Evolutionary conservation across 1,140 invertebrate genomes (phyloP).

Genomic region (Anastrepha obliqua): DNA sequence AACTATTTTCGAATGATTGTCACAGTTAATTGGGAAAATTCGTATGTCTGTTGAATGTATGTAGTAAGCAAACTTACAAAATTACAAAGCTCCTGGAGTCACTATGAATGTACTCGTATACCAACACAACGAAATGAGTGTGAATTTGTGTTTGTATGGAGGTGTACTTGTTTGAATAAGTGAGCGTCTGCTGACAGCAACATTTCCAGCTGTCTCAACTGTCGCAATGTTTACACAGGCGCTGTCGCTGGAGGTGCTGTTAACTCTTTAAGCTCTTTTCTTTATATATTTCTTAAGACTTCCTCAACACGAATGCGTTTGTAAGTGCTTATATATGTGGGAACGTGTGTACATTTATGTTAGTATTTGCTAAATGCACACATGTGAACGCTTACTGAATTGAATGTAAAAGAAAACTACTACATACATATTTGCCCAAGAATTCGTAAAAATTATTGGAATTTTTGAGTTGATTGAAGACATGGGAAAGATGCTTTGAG

Average conservation of each 20-base stretch:
- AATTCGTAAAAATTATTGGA: not conserved
- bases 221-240: conserved; percentile 4
- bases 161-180: not conserved
- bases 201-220: conserved; percentile 1
- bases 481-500: too few relatives aligned
- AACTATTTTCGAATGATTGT: conserved; percentile 47
- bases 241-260: not conserved
- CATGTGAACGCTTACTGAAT: not conserved
- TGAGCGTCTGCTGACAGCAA: not conserved
- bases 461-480: too few relatives aligned
- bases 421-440: not conserved
- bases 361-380: not conserved
- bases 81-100: not conserved
- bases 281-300: not conserved
- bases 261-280: not conserved
- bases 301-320: not conserved
- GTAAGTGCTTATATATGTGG: not conserved
- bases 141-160: not conserved
- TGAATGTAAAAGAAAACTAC: not conserved
- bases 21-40: conserved; percentile 34
- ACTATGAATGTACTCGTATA: not conserved
- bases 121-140: not conserved
- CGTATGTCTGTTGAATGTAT: not conserved
- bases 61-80: not conserved
- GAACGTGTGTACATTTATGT: not conserved